These are phyloP conservation scores for Meteorus cinctellus DNA, from an alignment of 2,888 invertebrate genomes.

Conservation along the genomic window DNA sequence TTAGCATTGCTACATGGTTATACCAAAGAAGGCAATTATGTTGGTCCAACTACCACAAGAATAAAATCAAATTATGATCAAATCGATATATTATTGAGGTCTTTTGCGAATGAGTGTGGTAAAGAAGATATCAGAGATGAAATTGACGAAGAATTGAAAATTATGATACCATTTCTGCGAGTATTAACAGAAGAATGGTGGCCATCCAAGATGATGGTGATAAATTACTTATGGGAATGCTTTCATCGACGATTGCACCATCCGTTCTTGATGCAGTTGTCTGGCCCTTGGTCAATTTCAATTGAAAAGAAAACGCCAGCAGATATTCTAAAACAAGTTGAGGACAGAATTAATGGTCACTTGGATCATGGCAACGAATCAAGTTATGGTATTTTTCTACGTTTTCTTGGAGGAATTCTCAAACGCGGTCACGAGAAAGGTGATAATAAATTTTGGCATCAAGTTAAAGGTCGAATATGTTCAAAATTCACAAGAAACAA, in stretches of 20 bases:
- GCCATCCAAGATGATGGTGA: slow-evolving; percentile 69
- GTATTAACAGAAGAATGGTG: slow-evolving; percentile 74
- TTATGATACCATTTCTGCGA: slow-evolving; percentile 72
- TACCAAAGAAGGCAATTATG: slow-evolving; percentile 67
- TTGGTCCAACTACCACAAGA: slow-evolving; percentile 59
- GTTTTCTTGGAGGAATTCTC: slow-evolving; percentile 71
- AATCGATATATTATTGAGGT: slow-evolving; percentile 73
- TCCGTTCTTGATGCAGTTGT: slow-evolving; percentile 74
- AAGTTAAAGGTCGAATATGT: slow-evolving; percentile 77
- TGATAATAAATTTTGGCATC: slow-evolving; percentile 72
- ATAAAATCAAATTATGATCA: slow-evolving; percentile 72
- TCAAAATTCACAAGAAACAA: slow-evolving; percentile 78
- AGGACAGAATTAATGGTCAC: slow-evolving; percentile 64
- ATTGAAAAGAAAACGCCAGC: slow-evolving; percentile 70
- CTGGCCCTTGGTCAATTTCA: slow-evolving; percentile 70
- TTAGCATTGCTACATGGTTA: slow-evolving; percentile 73
- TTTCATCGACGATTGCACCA: slow-evolving; percentile 77
- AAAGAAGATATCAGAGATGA: slow-evolving; percentile 69
- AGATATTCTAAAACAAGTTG: slow-evolving; percentile 70
- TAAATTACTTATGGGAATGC: slow-evolving; percentile 77
- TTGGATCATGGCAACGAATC: slow-evolving; percentile 67
- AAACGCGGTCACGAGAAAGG: slow-evolving; percentile 60
- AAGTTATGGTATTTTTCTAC: slow-evolving; percentile 74
- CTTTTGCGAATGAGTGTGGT: slow-evolving; percentile 71
- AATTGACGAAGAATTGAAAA: slow-evolving; percentile 74